Percentiles rank a stretch among this genome's conserved stretches.
Conservation (phyloP, 1,140 invertebrate species). For the Drosophila bifasciata region DNA sequence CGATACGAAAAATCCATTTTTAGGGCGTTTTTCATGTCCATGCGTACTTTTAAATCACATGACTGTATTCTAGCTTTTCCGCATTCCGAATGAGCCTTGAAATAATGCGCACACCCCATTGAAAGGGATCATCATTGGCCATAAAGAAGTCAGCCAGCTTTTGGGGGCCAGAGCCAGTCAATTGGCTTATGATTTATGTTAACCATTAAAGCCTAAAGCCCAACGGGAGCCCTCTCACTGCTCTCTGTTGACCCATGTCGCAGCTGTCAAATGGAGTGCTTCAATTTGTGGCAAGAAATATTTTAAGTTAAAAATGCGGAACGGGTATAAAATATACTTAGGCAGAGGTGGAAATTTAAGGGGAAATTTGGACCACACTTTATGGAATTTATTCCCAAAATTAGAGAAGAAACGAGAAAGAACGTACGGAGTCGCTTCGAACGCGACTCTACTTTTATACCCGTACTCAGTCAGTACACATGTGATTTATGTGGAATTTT, state of each 20-base stretch:
- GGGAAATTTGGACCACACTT: no score
- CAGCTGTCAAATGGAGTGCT: conserved; percentile 10
- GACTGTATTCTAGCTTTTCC: conserved; percentile 5
- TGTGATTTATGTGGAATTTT: no score
- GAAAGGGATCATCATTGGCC: conserved; percentile 63
- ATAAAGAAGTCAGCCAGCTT: conserved; percentile 51
- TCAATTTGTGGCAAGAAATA: conserved; percentile 7
- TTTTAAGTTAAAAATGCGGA: conserved; percentile 17
- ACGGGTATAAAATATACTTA: no score
- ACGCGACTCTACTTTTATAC: no score
- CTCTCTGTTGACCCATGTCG: conserved; percentile 10
- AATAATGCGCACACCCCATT: conserved; percentile 72
- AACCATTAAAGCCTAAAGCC: conserved; percentile 54
- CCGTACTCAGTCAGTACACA: no score
- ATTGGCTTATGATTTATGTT: conserved; percentile 79
- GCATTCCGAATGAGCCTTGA: conserved; percentile 43
- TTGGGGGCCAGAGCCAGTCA: conserved; percentile 55
- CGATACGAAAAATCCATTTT: no score
- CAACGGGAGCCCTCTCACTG: background rate
- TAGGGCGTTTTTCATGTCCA: no score
- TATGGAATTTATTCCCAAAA: no score
- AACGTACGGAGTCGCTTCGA: no score
- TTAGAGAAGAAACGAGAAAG: no score
- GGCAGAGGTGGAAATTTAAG: no score
- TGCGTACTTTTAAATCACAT: no score